Evolutionary conservation across 2,797 vertebrate species (phyloP).

Genomic region (Scyliorhinus canicula): DNA sequence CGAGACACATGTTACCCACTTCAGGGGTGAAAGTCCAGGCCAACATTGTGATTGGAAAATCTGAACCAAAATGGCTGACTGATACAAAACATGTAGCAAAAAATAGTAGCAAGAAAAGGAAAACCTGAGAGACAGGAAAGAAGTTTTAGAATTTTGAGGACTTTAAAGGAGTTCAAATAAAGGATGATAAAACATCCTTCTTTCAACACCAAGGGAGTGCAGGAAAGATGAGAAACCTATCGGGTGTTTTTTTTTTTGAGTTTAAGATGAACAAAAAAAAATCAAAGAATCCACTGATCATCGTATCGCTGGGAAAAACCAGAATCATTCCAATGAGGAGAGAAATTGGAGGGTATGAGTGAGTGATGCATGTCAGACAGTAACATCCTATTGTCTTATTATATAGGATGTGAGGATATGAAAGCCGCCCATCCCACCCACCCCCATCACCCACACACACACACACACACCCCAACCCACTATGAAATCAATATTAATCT

Average conservation of each 20-base stretch:
- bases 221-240: not conserved
- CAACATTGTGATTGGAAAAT: not conserved
- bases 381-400: no score
- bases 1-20: not conserved
- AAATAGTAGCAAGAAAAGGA: not conserved
- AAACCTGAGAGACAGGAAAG: not conserved
- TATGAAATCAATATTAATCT: not conserved
- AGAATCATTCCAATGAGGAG: not conserved
- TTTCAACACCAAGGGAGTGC: not conserved
- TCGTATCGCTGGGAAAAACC: not conserved
- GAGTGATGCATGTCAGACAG: not conserved
- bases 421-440: not conserved
- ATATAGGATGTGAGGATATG: not conserved
- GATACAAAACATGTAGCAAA: not conserved
- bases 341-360: not conserved
- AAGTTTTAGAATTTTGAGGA: not conserved
- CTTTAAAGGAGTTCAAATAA: not conserved
- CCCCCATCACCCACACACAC: not conserved
- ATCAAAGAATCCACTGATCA: not conserved
- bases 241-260: not conserved
- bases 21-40: no score
- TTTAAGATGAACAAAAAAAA: not conserved
- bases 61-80: not conserved
- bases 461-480: not conserved
- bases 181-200: not conserved